Evolutionary conservation across 1,140 invertebrate genomes (phyloP), one percentile per base, ranked within the genome.

Genomic region (Euglossa dilemma): DNA sequence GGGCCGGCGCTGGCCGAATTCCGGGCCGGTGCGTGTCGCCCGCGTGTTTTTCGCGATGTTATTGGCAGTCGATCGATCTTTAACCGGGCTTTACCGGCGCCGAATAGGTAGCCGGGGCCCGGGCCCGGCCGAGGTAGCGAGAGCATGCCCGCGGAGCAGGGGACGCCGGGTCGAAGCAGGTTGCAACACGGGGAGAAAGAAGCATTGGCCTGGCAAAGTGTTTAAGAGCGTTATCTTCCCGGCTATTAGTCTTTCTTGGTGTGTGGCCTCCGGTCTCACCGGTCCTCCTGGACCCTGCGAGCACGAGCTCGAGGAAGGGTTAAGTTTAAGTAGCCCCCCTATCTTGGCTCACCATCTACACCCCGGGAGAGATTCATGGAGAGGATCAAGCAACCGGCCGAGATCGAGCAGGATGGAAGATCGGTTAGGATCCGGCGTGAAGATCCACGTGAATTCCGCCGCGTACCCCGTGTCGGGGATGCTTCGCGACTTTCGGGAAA

Each of bases 211-310:
- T 91, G 92, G 91, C 92, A 93, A 93, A 93, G 93, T 93, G 92
- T 94, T 94, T 93, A 94, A 94, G 92, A 93, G 92, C 91, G 93
- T 94, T 94, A 94, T 93, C 93, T 93, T 90, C 90, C 91, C 90
- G 90, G 92, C 93, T 94, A 93, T 93, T 93, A 93, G 92, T 93
- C 92, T 93, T 93, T 92, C 93, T 93, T 93, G 91, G 92, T 93
- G 93, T 94, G 93, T 93, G 93, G 93, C 91, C 93, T 90, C 91
- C 90, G 91, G 88, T 92, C 89, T 93, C 91, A 92, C 84, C 88
- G 90, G 90, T 92, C 89, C 89, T 91, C 86, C 84, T 81, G 87
- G 72, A 59, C 84, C 67, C 81, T 78, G 86, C 85, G 87, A 88
- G 91, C 91, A 93, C 90, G 90, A 92, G 91, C 90, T 91, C 89